These are phyloP conservation scores for Euphydryas editha DNA, from an alignment of 2,888 invertebrate species.

Conservation along the genomic window DNA sequence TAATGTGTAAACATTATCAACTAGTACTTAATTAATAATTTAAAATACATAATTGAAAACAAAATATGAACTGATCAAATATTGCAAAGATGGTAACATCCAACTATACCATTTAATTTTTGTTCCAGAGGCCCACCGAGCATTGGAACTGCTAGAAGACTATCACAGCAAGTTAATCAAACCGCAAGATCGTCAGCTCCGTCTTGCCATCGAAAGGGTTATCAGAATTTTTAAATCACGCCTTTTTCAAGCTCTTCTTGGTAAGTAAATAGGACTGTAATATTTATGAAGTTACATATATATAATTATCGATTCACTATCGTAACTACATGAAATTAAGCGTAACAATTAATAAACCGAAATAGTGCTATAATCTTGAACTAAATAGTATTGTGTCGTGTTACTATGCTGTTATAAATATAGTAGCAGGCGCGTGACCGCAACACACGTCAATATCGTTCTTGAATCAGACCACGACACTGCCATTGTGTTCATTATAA, in stretches of 20 bases:
- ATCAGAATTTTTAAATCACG: slow-evolving; percentile 99
- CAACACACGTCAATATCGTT: slow-evolving; percentile 67
- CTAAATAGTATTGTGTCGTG: slow-evolving; percentile 57
- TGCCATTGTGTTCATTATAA: slow-evolving; percentile 75
- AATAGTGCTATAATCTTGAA: slow-evolving; percentile 37
- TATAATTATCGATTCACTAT: neutral
- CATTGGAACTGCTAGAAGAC: slow-evolving; percentile 98
- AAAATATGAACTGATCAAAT: too few species aligned
- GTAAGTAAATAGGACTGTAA: slow-evolving; percentile 77
- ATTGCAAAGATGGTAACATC: too few species aligned
- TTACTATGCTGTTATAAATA: slow-evolving; percentile 66
- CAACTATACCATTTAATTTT: neutral
- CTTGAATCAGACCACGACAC: slow-evolving; percentile 79
- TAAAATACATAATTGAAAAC: too few species aligned
- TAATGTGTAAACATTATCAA: too few species aligned
- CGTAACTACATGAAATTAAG: neutral
- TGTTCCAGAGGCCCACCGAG: slow-evolving; percentile 96
- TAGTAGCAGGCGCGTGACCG: slow-evolving; percentile 62
- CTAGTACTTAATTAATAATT: too few species aligned
- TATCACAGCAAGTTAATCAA: slow-evolving; percentile 97
- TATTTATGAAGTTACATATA: neutral
- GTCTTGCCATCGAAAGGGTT: slow-evolving; percentile 98
- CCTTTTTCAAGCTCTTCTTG: slow-evolving; percentile 98
- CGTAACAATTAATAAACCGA: slow-evolving; percentile 19
- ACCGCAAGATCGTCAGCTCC: slow-evolving; percentile 97